A percentile compares a stretch with the other conserved stretches of the same genome.
These are phyloP conservation scores for Lethenteron camtschaticum DNA, from an alignment of 2,113 vertebrate genomes.

Conservation along the genomic window DNA sequence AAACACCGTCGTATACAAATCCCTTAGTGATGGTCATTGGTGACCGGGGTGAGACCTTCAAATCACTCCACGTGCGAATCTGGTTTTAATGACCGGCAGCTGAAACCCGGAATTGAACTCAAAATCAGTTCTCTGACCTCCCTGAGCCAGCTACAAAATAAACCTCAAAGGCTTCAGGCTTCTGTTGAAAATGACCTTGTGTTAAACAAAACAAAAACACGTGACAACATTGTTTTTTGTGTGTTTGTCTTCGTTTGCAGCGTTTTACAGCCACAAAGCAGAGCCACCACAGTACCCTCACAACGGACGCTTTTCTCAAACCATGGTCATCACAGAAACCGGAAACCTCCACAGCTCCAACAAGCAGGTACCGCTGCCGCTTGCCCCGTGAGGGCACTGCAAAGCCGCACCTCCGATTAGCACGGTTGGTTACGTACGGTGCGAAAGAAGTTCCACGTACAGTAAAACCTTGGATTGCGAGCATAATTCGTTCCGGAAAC, in stretches of 20 bases:
- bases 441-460: background rate
- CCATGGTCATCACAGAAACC: constrained; percentile 83
- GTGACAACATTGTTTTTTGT: too few relatives aligned
- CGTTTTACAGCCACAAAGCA: constrained; percentile 91
- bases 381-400: constrained; percentile 46
- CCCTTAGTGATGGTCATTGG: too few relatives aligned
- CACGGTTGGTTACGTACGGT: background rate
- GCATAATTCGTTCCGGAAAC: background rate
- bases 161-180: background rate
- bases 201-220: constrained; percentile 7
- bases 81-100: background rate
- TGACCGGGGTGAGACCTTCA: too few relatives aligned
- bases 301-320: constrained; percentile 65
- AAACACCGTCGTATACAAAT: too few relatives aligned
- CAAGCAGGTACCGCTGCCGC: constrained; percentile 43
- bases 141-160: background rate
- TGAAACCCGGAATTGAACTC: background rate
- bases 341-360: constrained; percentile 56
- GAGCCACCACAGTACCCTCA: constrained; percentile 76
- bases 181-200: fast-evolving
- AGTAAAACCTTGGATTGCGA: background rate
- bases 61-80: background rate
- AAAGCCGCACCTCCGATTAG: background rate
- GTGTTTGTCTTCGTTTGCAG: constrained; percentile 10
- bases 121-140: background rate